Conservation (phyloP, 2,888 invertebrate genomes). For the Stegophylla sp. region DNA sequence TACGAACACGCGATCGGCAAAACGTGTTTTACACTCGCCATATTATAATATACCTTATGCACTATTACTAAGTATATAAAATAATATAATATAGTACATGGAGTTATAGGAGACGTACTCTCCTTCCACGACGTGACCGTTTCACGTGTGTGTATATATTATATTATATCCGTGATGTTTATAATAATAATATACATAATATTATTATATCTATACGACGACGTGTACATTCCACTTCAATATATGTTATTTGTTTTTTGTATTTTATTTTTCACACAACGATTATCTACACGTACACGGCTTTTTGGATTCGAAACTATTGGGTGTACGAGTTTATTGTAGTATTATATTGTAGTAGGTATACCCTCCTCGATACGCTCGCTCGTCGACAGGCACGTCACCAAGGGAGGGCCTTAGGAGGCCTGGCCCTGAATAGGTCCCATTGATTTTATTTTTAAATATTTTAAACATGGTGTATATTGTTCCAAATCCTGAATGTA, state of each 20-base stretch:
- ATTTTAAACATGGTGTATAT: no score
- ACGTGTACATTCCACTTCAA: background rate
- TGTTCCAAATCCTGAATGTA: no score
- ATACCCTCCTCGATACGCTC: background rate
- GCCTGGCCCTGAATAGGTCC: no score
- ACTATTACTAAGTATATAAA: background rate
- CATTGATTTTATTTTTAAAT: no score
- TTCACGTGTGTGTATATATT: background rate
- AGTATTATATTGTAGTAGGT: no score
- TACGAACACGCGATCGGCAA: conserved; percentile 51
- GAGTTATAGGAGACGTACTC: no score
- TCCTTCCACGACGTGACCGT: background rate
- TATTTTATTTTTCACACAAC: background rate
- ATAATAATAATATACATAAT: no score
- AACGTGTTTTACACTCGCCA: conserved; percentile 38
- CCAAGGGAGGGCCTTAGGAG: no score
- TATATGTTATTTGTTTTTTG: conserved; percentile 16
- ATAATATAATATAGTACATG: no score
- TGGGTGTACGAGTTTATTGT: background rate
- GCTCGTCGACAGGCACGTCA: no score
- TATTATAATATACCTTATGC: background rate
- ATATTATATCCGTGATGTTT: no score
- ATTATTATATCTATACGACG: no score
- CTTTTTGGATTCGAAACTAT: conserved; percentile 3
- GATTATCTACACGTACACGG: background rate